These are phyloP conservation scores for Threskiornis aethiopicus DNA, from an alignment of 2,797 vertebrate genomes.

Conservation along the genomic window DNA sequence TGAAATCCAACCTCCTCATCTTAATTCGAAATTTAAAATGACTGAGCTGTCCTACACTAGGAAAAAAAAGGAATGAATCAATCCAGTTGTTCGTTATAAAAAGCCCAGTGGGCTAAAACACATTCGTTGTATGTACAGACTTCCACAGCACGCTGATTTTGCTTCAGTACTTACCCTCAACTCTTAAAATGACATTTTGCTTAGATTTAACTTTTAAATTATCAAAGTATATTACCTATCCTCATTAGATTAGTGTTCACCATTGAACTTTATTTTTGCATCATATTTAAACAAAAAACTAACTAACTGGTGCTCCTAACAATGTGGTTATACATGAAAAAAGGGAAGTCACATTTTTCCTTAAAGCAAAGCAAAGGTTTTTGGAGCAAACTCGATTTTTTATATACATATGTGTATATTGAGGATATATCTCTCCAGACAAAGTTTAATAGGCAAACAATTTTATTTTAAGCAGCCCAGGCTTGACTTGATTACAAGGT, in stretches of 20 bases:
- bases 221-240: not conserved
- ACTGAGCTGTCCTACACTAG: not conserved
- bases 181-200: not conserved
- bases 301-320: not conserved
- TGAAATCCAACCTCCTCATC: slow-evolving; percentile 16
- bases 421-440: not conserved
- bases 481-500: not conserved
- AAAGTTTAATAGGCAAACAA: not conserved
- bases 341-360: not conserved
- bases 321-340: not conserved
- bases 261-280: not conserved
- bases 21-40: not conserved
- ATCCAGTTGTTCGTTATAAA: not conserved
- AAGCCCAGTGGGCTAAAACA: not conserved
- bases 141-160: not conserved
- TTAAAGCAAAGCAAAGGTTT: not conserved
- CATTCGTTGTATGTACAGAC: not conserved
- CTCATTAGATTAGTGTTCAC: not conserved
- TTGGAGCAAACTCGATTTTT: not conserved
- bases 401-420: not conserved
- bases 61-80: not conserved
- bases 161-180: not conserved
- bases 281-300: not conserved
- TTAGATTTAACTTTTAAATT: not conserved
- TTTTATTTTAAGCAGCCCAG: not conserved